A percentile compares a stretch with the other conserved stretches of the same genome.
Conservation (phyloP, 2,888 invertebrate species). For the Lochmaea capreae region DNA sequence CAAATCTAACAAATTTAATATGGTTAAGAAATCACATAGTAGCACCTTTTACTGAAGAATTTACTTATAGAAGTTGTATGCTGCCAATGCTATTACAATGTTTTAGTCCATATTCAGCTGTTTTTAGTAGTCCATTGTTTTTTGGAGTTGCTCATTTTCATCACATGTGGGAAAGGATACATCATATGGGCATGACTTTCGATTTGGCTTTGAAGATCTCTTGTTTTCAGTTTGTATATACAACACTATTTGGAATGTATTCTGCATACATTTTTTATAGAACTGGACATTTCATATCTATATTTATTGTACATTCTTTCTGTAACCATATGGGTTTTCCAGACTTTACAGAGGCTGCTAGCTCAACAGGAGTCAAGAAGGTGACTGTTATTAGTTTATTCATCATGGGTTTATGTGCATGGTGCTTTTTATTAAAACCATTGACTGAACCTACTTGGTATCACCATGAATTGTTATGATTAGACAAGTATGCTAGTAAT, state of each 20-base stretch:
- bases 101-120: constrained; percentile 78
- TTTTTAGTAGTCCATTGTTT: constrained; percentile 88
- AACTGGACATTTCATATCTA: constrained; percentile 91
- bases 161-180: constrained; percentile 86
- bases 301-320: constrained; percentile 90
- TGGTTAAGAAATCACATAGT: constrained; percentile 92
- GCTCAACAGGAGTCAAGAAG: constrained; percentile 70
- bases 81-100: constrained; percentile 89
- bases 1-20: constrained; percentile 76
- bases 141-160: constrained; percentile 96
- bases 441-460: constrained; percentile 75
- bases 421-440: constrained; percentile 82
- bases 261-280: constrained; percentile 91
- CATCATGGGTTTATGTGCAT: constrained; percentile 79
- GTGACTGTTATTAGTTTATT: constrained; percentile 75
- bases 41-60: constrained; percentile 94
- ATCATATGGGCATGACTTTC: constrained; percentile 74
- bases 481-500: not conserved
- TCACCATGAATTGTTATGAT: constrained; percentile 53
- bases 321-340: constrained; percentile 98
- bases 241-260: constrained; percentile 93
- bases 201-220: constrained; percentile 78
- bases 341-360: constrained; percentile 79
- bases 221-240: constrained; percentile 90
- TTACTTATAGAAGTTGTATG: constrained; percentile 96